Conservation (phyloP, 2,888 invertebrate genomes). For the Machimus atricapillus region DNA sequence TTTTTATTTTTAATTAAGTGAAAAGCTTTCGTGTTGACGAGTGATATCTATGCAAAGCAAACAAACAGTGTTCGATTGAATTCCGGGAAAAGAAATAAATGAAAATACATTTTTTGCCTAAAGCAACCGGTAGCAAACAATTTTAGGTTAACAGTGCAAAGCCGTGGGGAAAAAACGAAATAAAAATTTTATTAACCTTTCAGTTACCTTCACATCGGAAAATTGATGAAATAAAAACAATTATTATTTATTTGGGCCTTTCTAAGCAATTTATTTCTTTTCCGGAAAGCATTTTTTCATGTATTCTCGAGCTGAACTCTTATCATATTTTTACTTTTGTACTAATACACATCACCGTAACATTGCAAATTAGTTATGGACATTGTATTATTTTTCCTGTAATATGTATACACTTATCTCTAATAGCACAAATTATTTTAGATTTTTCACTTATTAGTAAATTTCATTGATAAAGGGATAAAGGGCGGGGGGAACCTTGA, state of each 20-base stretch:
- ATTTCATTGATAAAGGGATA: no score
- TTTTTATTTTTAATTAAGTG: neutral
- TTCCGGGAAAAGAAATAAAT: neutral
- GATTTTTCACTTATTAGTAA: no score
- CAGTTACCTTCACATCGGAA: neutral
- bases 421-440: no score
- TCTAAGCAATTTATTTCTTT: neutral
- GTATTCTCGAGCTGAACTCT: neutral
- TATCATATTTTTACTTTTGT: neutral
- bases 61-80: neutral
- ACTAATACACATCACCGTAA: no score
- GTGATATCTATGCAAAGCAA: neutral
- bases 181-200: neutral
- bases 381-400: no score
- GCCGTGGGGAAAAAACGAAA: neutral
- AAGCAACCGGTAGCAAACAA: neutral
- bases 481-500: no score
- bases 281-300: neutral
- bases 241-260: neutral
- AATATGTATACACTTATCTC: no score
- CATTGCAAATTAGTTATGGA: no score
- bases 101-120: neutral
- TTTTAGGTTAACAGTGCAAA: neutral
- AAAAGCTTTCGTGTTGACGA: neutral
- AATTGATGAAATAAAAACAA: neutral